phyloP scores from a whole-genome alignment of 37 sponge, comb jelly and placozoan genomes.

The Spongilla lacustris region DNA sequence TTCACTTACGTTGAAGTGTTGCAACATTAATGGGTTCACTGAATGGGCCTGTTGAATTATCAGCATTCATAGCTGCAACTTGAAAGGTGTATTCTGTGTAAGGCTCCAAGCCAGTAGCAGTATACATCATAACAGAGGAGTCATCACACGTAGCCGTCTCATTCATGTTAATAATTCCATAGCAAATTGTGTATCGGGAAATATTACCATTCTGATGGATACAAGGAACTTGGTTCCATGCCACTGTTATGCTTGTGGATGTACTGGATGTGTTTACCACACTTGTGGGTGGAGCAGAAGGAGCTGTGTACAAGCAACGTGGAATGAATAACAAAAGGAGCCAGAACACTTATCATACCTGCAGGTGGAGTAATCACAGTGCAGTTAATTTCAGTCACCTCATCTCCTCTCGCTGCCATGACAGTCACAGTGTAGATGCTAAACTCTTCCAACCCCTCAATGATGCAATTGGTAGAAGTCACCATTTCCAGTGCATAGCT shows the following conservation, averaged over 20 bases:
- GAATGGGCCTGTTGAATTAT: neutral
- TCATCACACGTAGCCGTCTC: neutral
- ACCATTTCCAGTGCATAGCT: neutral
- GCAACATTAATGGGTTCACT: neutral
- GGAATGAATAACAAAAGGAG: neutral
- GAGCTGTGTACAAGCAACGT: neutral
- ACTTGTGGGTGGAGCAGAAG: neutral
- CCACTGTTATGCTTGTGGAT: neutral
- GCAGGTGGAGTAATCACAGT: neutral
- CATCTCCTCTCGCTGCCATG: neutral
- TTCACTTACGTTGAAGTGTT: neutral
- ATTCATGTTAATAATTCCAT: neutral
- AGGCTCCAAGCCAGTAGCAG: neutral
- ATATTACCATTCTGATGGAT: neutral
- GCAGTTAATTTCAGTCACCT: neutral
- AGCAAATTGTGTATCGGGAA: neutral
- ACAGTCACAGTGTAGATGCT: neutral
- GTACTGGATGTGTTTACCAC: neutral
- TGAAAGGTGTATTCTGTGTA: neutral
- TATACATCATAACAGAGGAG: neutral
- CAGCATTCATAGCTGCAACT: neutral
- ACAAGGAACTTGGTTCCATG: neutral
- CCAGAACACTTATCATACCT: neutral
- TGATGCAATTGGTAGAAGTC: neutral
- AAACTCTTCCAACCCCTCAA: neutral